Evolutionary conservation across 53 echinoderm and acorn worm species (phyloP).

Genomic region (Hippasteria phrygiana): DNA sequence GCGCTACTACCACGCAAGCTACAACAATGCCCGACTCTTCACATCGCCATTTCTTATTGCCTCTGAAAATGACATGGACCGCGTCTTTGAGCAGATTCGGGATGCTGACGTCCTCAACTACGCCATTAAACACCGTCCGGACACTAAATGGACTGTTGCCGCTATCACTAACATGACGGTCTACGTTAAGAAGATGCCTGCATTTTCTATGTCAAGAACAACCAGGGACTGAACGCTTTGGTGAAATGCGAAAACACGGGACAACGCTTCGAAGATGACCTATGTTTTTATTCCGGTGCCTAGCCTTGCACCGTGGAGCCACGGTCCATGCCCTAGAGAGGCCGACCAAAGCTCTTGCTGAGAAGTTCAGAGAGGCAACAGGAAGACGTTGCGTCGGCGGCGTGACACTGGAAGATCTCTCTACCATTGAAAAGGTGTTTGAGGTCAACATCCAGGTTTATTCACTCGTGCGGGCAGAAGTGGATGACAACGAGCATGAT

Average conservation of each 20-base stretch:
- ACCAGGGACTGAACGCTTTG: conserved; percentile 20
- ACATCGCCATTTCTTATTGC: too few relatives aligned
- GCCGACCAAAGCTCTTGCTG: neutral
- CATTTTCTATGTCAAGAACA: conserved; percentile 37
- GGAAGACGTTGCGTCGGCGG: neutral
- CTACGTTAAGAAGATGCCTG: too few relatives aligned
- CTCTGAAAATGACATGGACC: too few relatives aligned
- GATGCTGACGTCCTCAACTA: too few relatives aligned
- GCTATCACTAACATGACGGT: too few relatives aligned
- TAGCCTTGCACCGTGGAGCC: conserved; percentile 41
- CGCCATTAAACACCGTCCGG: too few relatives aligned
- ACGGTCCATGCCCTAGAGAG: neutral
- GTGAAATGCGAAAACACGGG: neutral
- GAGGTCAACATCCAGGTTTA: neutral
- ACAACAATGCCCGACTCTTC: too few relatives aligned
- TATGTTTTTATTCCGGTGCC: conserved; percentile 72
- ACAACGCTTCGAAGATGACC: conserved; percentile 38
- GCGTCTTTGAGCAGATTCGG: too few relatives aligned
- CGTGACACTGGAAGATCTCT: conserved; percentile 5
- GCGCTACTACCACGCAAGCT: too few relatives aligned
- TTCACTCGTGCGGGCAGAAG: neutral
- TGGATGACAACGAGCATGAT: too few relatives aligned
- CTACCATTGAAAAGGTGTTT: conserved; percentile 4
- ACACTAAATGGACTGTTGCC: too few relatives aligned
- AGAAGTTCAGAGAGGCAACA: neutral